phyloP scores from a whole-genome alignment of 1,140 invertebrate genomes.

The Dendrolimus punctatus region DNA sequence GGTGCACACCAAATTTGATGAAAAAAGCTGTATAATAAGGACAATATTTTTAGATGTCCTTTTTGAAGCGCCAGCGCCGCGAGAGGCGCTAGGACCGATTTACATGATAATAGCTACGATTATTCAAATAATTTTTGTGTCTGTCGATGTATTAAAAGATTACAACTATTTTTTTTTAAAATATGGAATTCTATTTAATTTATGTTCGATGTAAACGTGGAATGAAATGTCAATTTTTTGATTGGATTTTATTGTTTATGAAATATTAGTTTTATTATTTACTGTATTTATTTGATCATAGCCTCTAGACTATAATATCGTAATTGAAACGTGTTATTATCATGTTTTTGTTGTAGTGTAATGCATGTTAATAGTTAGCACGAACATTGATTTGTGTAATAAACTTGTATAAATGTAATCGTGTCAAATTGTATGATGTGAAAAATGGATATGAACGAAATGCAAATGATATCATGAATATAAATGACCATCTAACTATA shows the following conservation, averaged over 20 bases:
- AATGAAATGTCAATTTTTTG: too few relatives aligned
- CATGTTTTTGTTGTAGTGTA: too few relatives aligned
- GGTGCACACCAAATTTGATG: conserved; percentile 34
- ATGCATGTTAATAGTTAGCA: too few relatives aligned
- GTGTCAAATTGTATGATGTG: conserved; percentile 8
- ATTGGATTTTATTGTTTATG: too few relatives aligned
- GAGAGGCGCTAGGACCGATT: conserved; percentile 52
- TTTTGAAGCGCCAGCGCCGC: conserved; percentile 41
- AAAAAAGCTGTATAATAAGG: conserved; percentile 38
- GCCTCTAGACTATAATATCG: too few relatives aligned
- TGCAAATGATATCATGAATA: conserved; percentile 15
- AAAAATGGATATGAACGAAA: conserved; percentile 9
- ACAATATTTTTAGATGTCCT: conserved; percentile 45
- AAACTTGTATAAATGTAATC: neutral
- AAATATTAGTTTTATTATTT: too few relatives aligned
- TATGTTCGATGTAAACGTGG: neutral
- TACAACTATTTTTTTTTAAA: conserved; percentile 11
- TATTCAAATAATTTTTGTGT: conserved; percentile 37
- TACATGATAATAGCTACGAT: conserved; percentile 44
- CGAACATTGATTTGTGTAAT: too few relatives aligned
- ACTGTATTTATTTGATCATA: too few relatives aligned
- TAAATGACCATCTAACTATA: conserved; percentile 15
- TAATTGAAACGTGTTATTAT: too few relatives aligned
- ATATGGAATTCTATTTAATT: conserved; percentile 14
- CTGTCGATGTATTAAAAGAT: conserved; percentile 21